Conservation (phyloP, 2,113 vertebrate genomes). For the Notothenia coriiceps region DNA sequence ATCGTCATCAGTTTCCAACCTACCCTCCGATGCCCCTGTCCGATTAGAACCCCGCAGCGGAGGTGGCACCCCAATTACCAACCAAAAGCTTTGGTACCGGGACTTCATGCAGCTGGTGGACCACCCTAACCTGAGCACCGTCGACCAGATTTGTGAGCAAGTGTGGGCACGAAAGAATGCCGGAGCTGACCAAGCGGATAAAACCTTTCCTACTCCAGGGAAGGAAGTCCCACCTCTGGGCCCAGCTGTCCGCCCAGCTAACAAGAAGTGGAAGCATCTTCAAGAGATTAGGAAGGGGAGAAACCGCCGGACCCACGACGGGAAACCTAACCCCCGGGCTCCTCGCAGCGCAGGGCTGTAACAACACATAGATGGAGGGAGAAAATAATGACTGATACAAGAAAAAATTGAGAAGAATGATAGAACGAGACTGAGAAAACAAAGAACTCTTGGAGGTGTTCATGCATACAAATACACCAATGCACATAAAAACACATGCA, state of each 20-base stretch:
- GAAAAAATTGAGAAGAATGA: constrained; percentile 43
- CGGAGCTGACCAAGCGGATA: constrained; percentile 63
- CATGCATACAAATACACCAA: constrained; percentile 47
- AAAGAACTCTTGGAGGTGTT: constrained; percentile 69
- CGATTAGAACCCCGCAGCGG: constrained; percentile 70
- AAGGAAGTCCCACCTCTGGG: constrained; percentile 56
- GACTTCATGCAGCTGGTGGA: constrained; percentile 97
- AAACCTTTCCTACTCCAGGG: constrained; percentile 57
- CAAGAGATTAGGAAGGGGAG: constrained; percentile 88
- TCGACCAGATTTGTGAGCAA: constrained; percentile 90
- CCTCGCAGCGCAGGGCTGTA: constrained; percentile 91
- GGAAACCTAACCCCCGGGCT: constrained; percentile 85
- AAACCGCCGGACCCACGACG: constrained; percentile 89
- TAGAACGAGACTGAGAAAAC: constrained; percentile 50
- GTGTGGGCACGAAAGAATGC: constrained; percentile 86
- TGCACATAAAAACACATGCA: constrained; percentile 30
- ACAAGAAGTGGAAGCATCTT: constrained; percentile 87
- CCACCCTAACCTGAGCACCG: constrained; percentile 88
- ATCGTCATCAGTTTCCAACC: constrained; percentile 71
- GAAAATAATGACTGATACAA: constrained; percentile 59
- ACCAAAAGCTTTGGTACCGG: constrained; percentile 93
- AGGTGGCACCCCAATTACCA: constrained; percentile 59
- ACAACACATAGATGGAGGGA: constrained; percentile 28
- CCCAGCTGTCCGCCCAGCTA: constrained; percentile 52
- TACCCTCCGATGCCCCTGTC: constrained; percentile 64